A percentile compares a stretch with the other conserved stretches of the same genome.
phyloP scores from a whole-genome alignment of 37 sponge, comb jelly and placozoan genomes.

The Oopsacas minuta region DNA sequence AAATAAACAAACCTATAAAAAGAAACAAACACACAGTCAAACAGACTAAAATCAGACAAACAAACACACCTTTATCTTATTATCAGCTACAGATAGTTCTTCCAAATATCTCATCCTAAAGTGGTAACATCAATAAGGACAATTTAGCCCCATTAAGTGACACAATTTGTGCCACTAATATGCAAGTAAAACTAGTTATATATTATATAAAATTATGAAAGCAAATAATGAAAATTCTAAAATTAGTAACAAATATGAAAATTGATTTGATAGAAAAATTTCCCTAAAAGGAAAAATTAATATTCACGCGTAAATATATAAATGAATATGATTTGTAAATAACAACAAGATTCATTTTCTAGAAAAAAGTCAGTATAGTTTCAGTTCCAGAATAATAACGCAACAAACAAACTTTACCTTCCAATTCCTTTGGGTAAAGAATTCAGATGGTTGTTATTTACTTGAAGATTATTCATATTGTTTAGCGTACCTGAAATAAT shows the following conservation, averaged over 20 bases:
- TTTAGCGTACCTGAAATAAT: slow-evolving; percentile 22
- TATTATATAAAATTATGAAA: no score
- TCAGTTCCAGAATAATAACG: no score
- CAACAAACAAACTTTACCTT: slow-evolving; percentile 30
- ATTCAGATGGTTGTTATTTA: slow-evolving; percentile 37
- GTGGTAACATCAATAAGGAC: neutral
- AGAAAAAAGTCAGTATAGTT: no score
- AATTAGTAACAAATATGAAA: neutral
- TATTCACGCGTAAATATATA: no score
- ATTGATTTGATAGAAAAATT: neutral
- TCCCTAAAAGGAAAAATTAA: no score
- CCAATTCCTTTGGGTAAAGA: slow-evolving; percentile 36
- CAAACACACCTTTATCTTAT: neutral
- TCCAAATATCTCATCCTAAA: neutral
- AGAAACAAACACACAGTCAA: no score
- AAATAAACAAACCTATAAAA: neutral
- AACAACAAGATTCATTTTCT: no score
- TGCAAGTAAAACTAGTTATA: no score
- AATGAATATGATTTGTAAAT: no score
- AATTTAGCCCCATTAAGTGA: neutral
- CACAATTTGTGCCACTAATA: no score
- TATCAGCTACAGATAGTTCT: neutral
- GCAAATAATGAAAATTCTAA: neutral
- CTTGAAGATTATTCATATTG: slow-evolving; percentile 24
- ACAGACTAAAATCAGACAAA: no score